Percentiles rank a stretch among this genome's conserved stretches.
phyloP scores from a whole-genome alignment of 1,140 invertebrate species.

The Planococcus citri region DNA sequence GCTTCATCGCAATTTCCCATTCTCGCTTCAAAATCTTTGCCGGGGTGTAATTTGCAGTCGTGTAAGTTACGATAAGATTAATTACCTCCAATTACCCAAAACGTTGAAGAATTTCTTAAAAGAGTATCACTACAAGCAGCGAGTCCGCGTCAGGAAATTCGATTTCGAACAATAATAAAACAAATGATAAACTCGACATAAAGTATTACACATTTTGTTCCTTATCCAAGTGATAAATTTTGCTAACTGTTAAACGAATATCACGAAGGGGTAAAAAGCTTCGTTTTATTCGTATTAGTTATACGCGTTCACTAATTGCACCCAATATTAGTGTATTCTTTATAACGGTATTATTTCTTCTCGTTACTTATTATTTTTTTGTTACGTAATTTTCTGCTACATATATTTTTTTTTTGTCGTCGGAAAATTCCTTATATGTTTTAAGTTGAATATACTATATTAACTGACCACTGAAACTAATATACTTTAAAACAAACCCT shows the following conservation, averaged over 20 bases:
- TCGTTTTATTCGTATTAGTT: not conserved
- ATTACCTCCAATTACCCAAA: constrained; percentile 71
- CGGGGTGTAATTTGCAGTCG: constrained; percentile 75
- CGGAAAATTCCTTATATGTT: no score
- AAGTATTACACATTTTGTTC: no score
- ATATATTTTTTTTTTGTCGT: not conserved
- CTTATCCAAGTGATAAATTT: constrained; percentile 8
- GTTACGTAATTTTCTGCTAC: not conserved
- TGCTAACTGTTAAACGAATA: not conserved
- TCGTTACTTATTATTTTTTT: not conserved
- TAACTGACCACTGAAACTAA: no score
- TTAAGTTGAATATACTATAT: no score
- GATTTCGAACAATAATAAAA: constrained; percentile 44
- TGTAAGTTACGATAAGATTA: constrained; percentile 74
- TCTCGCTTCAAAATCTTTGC: constrained; percentile 81
- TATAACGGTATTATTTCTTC: not conserved
- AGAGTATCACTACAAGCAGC: constrained; percentile 94
- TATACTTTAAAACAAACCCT: no score
- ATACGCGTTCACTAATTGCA: not conserved
- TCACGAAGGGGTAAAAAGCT: not conserved
- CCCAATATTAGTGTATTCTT: not conserved
- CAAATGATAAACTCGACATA: no score
- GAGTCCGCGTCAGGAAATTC: constrained; percentile 72
- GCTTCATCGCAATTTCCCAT: constrained; percentile 71
- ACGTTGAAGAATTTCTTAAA: constrained; percentile 80